Percentiles rank a stretch among this genome's conserved stretches.
These are phyloP conservation scores for Formica exsecta DNA, from an alignment of 1,140 invertebrate genomes.

Conservation along the genomic window DNA sequence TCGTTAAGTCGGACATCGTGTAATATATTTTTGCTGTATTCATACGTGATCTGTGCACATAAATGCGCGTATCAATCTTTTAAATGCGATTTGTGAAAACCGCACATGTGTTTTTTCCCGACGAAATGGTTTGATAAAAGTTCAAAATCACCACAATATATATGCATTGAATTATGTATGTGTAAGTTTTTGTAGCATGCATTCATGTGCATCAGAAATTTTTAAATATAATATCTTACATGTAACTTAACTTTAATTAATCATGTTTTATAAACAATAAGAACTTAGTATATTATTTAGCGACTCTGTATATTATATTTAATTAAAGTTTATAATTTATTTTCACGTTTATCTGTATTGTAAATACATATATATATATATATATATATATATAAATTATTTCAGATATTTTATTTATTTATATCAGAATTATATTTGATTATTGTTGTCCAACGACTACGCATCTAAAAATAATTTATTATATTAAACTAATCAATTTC, in stretches of 20 bases:
- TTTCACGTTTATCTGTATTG: neutral
- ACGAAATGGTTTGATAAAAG: constrained; percentile 16
- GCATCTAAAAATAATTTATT: constrained; percentile 6
- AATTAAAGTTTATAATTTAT: neutral
- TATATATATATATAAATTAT: neutral
- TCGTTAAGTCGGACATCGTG: neutral
- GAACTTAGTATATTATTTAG: neutral
- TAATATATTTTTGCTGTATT: constrained; percentile 5
- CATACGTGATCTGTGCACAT: neutral
- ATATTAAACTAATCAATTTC: neutral
- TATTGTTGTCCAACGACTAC: neutral
- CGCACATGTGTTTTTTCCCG: neutral
- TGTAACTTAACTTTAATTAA: neutral
- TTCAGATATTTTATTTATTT: constrained; percentile 5
- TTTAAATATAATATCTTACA: neutral
- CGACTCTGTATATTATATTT: neutral
- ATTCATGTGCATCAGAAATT: neutral
- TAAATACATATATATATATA: neutral
- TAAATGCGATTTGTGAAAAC: constrained; percentile 11
- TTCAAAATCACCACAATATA: neutral
- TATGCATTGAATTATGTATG: constrained; percentile 3
- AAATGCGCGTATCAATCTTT: neutral
- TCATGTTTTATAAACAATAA: neutral
- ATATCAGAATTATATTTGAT: neutral
- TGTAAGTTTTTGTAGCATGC: neutral